These are phyloP conservation scores for Leptopterna dolabrata DNA, from an alignment of 2,888 invertebrate genomes.

Conservation along the genomic window DNA sequence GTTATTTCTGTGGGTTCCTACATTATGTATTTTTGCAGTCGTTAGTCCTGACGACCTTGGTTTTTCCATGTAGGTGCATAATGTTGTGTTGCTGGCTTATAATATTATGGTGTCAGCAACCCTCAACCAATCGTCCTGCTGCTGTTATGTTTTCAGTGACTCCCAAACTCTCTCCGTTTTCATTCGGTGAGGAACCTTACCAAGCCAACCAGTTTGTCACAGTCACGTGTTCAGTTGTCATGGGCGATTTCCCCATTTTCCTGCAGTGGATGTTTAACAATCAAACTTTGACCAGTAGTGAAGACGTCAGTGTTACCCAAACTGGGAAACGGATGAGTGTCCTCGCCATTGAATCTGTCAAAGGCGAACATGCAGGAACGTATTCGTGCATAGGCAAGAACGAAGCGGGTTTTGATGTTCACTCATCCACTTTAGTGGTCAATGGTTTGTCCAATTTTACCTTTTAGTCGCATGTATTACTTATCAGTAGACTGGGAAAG, in stretches of 20 bases:
- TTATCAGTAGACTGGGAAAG: not conserved
- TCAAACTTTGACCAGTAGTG: conserved; percentile 68
- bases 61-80: too few species aligned
- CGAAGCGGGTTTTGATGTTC: conserved; percentile 75
- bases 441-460: conserved; percentile 71
- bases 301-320: conserved; percentile 71
- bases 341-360: conserved; percentile 75
- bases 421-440: conserved; percentile 76
- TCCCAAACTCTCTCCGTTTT: conserved; percentile 62
- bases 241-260: conserved; percentile 74
- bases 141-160: conserved; percentile 59
- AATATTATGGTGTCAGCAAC: too few species aligned
- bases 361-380: conserved; percentile 78
- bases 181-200: conserved; percentile 63
- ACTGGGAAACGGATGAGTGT: conserved; percentile 75
- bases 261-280: conserved; percentile 76
- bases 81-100: too few species aligned
- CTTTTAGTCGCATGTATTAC: not conserved
- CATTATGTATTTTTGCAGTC: too few species aligned
- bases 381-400: conserved; percentile 80
- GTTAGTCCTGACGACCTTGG: too few species aligned
- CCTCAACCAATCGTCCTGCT: conserved; percentile 55
- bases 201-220: conserved; percentile 66
- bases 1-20: too few species aligned
- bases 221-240: conserved; percentile 69